Base-by-base conservation (phyloP, 2,113 vertebrate genomes). In the Sebastes schlegelii region DNA sequence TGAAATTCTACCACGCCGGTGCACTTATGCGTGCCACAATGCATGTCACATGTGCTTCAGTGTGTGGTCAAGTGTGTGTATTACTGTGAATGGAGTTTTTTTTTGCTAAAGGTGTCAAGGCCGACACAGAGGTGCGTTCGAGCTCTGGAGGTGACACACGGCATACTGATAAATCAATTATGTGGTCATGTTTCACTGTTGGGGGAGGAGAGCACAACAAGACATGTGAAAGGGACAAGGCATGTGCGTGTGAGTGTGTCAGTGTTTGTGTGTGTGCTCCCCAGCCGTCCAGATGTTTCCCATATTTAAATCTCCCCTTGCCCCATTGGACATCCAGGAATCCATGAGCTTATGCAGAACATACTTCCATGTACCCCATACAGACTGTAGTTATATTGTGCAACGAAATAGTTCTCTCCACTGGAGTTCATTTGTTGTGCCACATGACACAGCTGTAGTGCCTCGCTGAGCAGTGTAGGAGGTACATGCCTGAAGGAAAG, bases 271-370 rank as follows among this genome's bases (percentile, higher is more conserved):
- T 52, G 77, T 40, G 43, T 8, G 67, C 79, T 69, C 66, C 69
- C 77, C 62, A 88, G 60, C 71, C 49, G 5, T 85, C 93, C 95
- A 95, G 94, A 95, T 95, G 93, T 95, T 95, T 94, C 90, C 87
- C 83, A 92, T 91, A 91, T 92, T 90, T 86, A 89, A 77, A 85
- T 88, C 83, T 83, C 61, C 79, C 54, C 54, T 73, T 77, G 80
- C 74, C 88, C 88, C 49, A 16, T 74, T 82, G 87, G 88, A 92
- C 13, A 43, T 54, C 85, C 78, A 86, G 90, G 88, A 93, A 93
- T 94, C 93, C 82, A 63, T 84, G 85, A 90, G 81, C 86, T 93
- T 89, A 80, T 91, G 83, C 83, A 90, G 91, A 93, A 92, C 91
- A 92, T 92, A 88, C 84, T 45, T 85, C 79, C 75, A 45, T 55